Conservation (phyloP, 2,797 vertebrate species). For the Pteropus rufus region DNA sequence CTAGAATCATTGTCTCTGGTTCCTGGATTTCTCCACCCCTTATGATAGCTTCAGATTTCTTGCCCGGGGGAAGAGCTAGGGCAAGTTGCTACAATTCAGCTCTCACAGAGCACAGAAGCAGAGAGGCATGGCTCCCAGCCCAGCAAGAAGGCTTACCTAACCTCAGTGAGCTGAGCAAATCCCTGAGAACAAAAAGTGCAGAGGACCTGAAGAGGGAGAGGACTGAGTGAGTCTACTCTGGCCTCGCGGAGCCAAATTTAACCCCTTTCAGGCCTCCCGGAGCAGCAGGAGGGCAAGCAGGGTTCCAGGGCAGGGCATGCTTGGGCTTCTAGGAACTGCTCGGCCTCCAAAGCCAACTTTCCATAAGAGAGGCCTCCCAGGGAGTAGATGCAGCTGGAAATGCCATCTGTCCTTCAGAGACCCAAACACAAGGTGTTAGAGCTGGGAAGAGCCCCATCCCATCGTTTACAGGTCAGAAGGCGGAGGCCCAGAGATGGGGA, state of each 20-base stretch:
- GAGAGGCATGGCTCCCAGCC: constrained; percentile 68
- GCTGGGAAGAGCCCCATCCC: neutral
- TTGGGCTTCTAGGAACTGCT: neutral
- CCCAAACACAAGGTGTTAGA: neutral
- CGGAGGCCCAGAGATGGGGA: neutral
- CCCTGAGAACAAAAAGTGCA: constrained; percentile 79
- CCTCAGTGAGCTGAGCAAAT: constrained; percentile 74
- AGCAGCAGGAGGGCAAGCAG: neutral
- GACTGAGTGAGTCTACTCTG: neutral
- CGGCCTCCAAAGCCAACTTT: constrained; percentile 59
- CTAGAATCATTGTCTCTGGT: neutral
- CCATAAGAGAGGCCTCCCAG: constrained; percentile 65
- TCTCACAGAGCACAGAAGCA: constrained; percentile 58
- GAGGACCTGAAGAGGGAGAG: neutral
- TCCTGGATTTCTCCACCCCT: constrained; percentile 29
- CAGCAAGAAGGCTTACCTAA: constrained; percentile 51
- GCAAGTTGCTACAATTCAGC: constrained; percentile 81
- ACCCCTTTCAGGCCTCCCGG: rapidly evolving
- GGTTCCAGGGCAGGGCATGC: neutral
- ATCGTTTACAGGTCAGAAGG: neutral
- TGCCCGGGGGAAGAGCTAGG: constrained; percentile 36
- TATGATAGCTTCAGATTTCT: neutral
- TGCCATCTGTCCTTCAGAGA: neutral
- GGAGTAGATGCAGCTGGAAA: neutral
- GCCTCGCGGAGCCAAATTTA: neutral